Base-by-base conservation (phyloP, 2,888 invertebrate genomes). In the Drosophila mimica region DNA sequence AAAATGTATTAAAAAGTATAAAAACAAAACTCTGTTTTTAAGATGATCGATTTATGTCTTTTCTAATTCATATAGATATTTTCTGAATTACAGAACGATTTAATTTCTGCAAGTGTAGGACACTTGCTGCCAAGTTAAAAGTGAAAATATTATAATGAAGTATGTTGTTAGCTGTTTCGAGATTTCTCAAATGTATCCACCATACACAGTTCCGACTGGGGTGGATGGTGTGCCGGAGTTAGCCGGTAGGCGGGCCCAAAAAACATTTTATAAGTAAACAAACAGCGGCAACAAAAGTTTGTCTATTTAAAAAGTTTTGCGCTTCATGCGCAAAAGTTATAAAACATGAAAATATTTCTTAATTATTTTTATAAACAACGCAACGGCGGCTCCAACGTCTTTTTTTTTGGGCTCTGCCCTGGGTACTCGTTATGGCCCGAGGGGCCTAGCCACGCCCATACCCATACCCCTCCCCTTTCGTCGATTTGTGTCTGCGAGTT, bases 341-440 rank as follows among this genome's bases (percentile, higher is more conserved):
- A 85, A 85, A 89, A 89, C 88, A 89, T 89, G 85, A 89, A 89
- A 89, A 88, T 88, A 89, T 89, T 89, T 89, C 89, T 88, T 89
- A 89, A 89, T 89, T 89, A 89, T 88, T 89, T 89, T 89, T 88
- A 88, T 82, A 89, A 89, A 89, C 87, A 87, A 82, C 57, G 30
- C 40, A 40, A 40, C 79, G 69, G 74, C 82, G 74, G 74, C 79
- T 33, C 52, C 75, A 33, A 54, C 77, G 62, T 56, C 62, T 60
- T 67, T 71, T 25, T 25, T 25, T 46, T 49, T 33, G 48, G n/a
- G 36, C 34, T 53, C 58, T 59, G 67, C 63, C 53, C 52, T 72
- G 17, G 31, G 28, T 48, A 33, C 70, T 49, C 33, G 33, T 69
- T 57, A 49, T 34, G 40, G 52, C 70, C 38, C 43, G 5, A 34